Evolutionary conservation across 2,113 vertebrate genomes (phyloP), one percentile per base, ranked within the genome.

Genomic region (Trematomus loennbergii): DNA sequence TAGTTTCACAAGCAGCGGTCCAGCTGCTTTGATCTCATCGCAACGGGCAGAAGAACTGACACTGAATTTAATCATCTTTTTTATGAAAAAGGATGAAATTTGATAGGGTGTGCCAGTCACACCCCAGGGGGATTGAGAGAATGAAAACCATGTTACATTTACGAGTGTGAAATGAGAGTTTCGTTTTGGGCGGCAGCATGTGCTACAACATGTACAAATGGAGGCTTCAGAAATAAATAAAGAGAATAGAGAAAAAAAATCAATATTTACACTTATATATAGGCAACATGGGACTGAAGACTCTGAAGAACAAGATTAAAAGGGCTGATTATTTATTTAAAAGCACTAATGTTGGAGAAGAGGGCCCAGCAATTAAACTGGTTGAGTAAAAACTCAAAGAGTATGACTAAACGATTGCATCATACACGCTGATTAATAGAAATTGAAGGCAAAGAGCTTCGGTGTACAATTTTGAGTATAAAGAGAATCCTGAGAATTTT

Each of bases 21-120:
- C 52, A 40, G 75, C 54, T 36, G 59, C 89, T 92, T 91, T 92
- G 87, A 93, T 90, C 88, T 89, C 78, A 29, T 81, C 59, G 60
- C 67, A 77, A 65, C 82, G 52, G 64, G 76, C 80, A 84, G 59
- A 82, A 66, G 65, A 89, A 72, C 74, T 7, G 16, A 75, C 67
- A 60, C 45, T 58, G 60, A 58, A 75, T 91, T 88, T 72, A 83
- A 88, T 89, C 61, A 75, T 72, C 18, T 81, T 75, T 83, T 86
- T 18, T 59, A 76, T 29, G 75, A 70, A 78, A 79, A 69, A 16
- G 53, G 25, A 65, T 49, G 72, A 58, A 59, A 78, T 84, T 74
- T 72, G 66, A 84, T 73, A 71, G 63, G 63, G 18, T 29, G 72
- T 70, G 65, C 58, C 50, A 29, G 66, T 68, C 33, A 45, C 29